A percentile compares a stretch with the other conserved stretches of the same genome.
Conservation (phyloP, 2,888 invertebrate genomes). For the Quadroppia sp. region DNA sequence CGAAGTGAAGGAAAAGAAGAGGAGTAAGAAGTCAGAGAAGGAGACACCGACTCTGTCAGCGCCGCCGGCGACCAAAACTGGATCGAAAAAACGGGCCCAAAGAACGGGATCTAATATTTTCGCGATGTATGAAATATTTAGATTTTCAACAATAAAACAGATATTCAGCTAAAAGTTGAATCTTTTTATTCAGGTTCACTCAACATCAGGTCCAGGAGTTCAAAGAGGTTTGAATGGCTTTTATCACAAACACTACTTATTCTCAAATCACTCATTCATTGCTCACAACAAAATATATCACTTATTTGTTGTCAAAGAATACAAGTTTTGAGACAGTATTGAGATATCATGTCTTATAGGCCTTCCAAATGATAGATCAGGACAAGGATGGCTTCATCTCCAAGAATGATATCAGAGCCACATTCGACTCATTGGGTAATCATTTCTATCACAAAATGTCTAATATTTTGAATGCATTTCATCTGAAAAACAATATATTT, state of each 20-base stretch:
- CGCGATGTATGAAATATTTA: constrained; percentile 70
- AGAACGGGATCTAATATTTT: constrained; percentile 80
- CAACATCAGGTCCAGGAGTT: constrained; percentile 94
- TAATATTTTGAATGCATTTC: no score
- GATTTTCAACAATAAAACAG: no score
- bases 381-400: constrained; percentile 79
- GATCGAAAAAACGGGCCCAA: constrained; percentile 63
- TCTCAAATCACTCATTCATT: not conserved
- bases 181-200: constrained; percentile 65
- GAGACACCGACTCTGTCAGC: constrained; percentile 40
- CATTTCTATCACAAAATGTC: no score
- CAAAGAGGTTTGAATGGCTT: constrained; percentile 63
- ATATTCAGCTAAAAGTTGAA: no score
- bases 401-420: constrained; percentile 62
- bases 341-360: constrained; percentile 57
- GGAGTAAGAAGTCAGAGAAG: constrained; percentile 45
- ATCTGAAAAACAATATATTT: not conserved
- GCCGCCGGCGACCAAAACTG: constrained; percentile 11
- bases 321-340: no score
- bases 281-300: not conserved
- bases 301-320: no score
- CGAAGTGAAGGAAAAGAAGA: constrained; percentile 47
- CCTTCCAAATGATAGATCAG: constrained; percentile 92
- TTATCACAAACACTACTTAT: not conserved
- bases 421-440: constrained; percentile 80